These are phyloP conservation scores for Drosophila falleni DNA, from an alignment of 2,888 invertebrate species.

Conservation along the genomic window DNA sequence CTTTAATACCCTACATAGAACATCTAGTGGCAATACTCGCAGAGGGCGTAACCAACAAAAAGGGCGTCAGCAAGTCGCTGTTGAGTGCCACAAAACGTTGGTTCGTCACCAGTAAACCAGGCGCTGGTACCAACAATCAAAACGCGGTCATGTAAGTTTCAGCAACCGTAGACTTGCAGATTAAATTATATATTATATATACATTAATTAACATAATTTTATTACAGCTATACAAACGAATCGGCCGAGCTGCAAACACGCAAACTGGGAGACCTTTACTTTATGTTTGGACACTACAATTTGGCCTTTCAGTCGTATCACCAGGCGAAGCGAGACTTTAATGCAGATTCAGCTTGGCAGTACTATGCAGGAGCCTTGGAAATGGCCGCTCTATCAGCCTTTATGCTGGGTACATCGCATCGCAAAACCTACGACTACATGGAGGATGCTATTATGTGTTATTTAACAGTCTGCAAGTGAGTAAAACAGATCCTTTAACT, in stretches of 20 bases:
- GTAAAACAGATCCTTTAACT: conserved; percentile 46
- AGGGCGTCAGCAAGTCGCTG: conserved; percentile 96
- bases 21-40: conserved; percentile 92
- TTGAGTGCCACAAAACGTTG: conserved; percentile 97
- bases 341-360: conserved; percentile 98
- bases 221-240: conserved; percentile 90
- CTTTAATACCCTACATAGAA: conserved; percentile 96
- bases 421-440: conserved; percentile 95
- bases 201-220: neutral
- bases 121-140: conserved; percentile 88
- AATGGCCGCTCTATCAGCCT: conserved; percentile 97
- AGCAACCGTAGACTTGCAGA: neutral
- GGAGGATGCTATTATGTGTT: conserved; percentile 97
- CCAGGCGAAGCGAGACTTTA: conserved; percentile 98
- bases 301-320: conserved; percentile 96
- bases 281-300: conserved; percentile 97
- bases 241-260: conserved; percentile 97
- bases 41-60: conserved; percentile 93
- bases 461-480: conserved; percentile 95
- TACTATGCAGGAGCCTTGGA: conserved; percentile 98
- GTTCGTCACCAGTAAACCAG: conserved; percentile 96
- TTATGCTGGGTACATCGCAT: conserved; percentile 93
- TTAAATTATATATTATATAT: too few relatives aligned
- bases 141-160: conserved; percentile 93
- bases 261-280: conserved; percentile 97